Conservation (phyloP, 2,113 vertebrate genomes). For the Tragelaphus scriptus region DNA sequence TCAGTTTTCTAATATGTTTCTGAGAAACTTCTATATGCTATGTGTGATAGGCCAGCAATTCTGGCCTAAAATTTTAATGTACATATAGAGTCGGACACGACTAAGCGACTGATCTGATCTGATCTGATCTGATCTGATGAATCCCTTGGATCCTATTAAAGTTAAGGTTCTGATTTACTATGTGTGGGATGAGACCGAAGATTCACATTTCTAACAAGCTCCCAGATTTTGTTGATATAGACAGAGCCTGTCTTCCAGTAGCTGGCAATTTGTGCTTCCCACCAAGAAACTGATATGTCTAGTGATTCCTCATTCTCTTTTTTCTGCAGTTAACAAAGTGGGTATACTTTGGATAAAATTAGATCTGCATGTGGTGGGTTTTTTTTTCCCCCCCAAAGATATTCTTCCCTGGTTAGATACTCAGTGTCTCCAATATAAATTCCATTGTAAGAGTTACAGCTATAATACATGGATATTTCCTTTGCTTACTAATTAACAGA, state of each 20-base stretch:
- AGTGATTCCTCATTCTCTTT: background rate
- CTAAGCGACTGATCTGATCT: too few relatives aligned
- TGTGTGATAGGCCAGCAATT: background rate
- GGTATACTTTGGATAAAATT: background rate
- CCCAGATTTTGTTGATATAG: background rate
- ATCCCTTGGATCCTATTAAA: background rate
- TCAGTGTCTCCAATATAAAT: background rate
- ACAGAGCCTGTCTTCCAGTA: background rate
- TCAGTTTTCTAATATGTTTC: background rate
- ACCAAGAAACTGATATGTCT: background rate
- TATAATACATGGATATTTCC: background rate
- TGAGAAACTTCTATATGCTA: background rate
- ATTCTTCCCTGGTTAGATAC: background rate
- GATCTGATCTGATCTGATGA: too few relatives aligned
- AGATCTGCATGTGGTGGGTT: background rate
- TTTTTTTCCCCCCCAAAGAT: background rate
- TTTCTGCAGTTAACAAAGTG: background rate
- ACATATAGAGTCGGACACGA: background rate
- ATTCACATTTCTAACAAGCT: background rate
- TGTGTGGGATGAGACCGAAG: background rate
- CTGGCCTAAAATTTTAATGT: background rate
- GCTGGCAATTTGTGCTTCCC: background rate
- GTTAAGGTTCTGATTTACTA: background rate
- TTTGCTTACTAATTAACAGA: constrained; percentile 26
- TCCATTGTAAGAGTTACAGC: background rate